A percentile compares a stretch with the other conserved stretches of the same genome.
phyloP scores from a whole-genome alignment of 2,113 vertebrate genomes.

The Procavia capensis region DNA sequence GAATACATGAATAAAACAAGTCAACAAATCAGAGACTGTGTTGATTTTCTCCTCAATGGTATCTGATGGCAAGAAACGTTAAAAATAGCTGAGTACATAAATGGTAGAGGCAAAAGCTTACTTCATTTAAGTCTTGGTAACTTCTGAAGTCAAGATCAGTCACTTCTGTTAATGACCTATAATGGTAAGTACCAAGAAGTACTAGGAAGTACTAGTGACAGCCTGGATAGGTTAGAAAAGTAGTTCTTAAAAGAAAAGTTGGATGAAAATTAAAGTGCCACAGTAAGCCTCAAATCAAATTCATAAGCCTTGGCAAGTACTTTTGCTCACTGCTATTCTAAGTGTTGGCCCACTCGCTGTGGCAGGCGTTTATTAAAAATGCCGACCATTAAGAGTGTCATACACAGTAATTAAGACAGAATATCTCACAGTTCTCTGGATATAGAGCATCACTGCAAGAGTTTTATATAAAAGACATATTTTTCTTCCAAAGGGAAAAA shows the following conservation, averaged over 20 bases:
- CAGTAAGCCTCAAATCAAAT: slow-evolving; percentile 55
- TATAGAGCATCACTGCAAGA: background rate
- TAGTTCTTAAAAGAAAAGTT: slow-evolving; percentile 62
- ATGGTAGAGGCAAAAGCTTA: background rate
- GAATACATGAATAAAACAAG: background rate
- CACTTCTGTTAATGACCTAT: slow-evolving; percentile 54
- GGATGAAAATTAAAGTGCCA: slow-evolving; percentile 49
- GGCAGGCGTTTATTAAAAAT: background rate
- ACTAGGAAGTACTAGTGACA: slow-evolving; percentile 49
- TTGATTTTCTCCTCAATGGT: background rate
- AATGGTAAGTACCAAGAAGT: slow-evolving; percentile 28
- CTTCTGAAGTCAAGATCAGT: slow-evolving; percentile 25
- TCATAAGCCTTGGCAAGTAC: slow-evolving; percentile 42
- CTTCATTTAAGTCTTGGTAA: slow-evolving; percentile 48
- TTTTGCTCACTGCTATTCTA: background rate
- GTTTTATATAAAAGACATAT: background rate
- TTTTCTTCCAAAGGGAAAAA: slow-evolving; percentile 9
- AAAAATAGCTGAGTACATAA: slow-evolving; percentile 5
- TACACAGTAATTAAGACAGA: background rate
- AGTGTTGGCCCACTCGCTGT: background rate
- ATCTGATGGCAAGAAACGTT: background rate
- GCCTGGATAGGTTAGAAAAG: slow-evolving; percentile 62
- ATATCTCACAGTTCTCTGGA: background rate
- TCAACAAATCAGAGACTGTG: background rate
- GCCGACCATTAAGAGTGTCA: background rate